Evolutionary conservation across 2,888 invertebrate genomes (phyloP).

Genomic region (Tetragonula carbonaria): DNA sequence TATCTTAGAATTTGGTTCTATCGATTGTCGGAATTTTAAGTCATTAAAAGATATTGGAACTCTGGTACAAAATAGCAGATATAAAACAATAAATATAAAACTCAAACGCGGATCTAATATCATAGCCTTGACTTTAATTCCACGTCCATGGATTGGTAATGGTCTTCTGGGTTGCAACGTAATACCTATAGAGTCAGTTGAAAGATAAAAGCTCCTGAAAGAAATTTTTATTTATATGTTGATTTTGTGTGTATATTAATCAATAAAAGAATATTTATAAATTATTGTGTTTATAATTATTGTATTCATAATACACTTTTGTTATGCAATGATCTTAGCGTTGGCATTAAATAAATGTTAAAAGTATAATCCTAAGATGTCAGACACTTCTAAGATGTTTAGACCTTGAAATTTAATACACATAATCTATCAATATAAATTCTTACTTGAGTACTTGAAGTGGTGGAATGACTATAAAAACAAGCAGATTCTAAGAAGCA

Average conservation of each 20-base stretch:
- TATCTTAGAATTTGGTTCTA: slow-evolving; percentile 91
- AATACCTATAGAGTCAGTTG: slow-evolving; percentile 84
- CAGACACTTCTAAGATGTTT: not conserved
- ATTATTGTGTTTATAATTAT: slow-evolving; percentile 32
- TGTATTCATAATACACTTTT: not conserved
- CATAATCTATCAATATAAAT: slow-evolving; percentile 52
- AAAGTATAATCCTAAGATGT: slow-evolving; percentile 38
- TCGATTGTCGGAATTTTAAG: slow-evolving; percentile 89
- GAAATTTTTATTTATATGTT: slow-evolving; percentile 32
- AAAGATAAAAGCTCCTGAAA: slow-evolving; percentile 76
- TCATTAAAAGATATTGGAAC: slow-evolving; percentile 88
- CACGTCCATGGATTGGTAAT: slow-evolving; percentile 91
- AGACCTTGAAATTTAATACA: slow-evolving; percentile 58
- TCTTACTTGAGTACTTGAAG: slow-evolving; percentile 33
- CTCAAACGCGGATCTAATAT: slow-evolving; percentile 85
- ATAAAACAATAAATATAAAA: slow-evolving; percentile 85
- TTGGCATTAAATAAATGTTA: slow-evolving; percentile 18
- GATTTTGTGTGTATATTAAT: slow-evolving; percentile 49
- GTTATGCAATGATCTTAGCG: not conserved
- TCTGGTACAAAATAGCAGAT: slow-evolving; percentile 88
- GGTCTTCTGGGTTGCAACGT: slow-evolving; percentile 92
- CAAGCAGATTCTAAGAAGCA: slow-evolving; percentile 13
- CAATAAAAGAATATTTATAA: slow-evolving; percentile 57
- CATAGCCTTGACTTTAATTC: slow-evolving; percentile 87
- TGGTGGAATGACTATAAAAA: slow-evolving; percentile 41